Evolutionary conservation across 2,113 vertebrate genomes (phyloP).

Genomic region (Colossoma macropomum): DNA sequence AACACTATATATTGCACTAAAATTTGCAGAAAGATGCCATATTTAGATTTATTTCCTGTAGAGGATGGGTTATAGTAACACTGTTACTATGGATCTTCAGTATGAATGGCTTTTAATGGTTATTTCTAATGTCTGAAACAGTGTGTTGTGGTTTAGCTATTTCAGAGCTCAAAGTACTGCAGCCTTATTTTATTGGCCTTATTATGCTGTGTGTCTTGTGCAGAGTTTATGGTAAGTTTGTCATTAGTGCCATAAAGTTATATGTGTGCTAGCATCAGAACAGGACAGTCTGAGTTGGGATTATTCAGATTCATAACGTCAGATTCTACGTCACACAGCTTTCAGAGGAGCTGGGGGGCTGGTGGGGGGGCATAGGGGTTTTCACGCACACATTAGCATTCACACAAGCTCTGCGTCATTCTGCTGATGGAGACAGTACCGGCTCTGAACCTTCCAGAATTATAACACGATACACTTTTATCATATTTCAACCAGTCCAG

Average conservation of each 20-base stretch:
- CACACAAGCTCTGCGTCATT: background rate
- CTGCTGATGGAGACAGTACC: background rate
- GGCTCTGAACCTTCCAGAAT: background rate
- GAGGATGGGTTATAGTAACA: too few species aligned
- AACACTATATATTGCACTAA: too few species aligned
- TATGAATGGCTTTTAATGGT: background rate
- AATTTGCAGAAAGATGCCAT: too few species aligned
- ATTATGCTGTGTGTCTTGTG: background rate
- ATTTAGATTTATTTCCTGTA: too few species aligned
- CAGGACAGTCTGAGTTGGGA: background rate
- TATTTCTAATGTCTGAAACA: background rate
- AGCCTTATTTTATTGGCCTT: conserved; percentile 6
- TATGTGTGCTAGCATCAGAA: background rate
- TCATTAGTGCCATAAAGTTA: conserved; percentile 26
- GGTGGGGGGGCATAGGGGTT: background rate
- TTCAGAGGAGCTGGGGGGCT: background rate
- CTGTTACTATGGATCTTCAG: too few species aligned
- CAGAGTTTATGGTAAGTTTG: background rate
- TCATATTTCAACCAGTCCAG: background rate
- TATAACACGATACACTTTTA: background rate
- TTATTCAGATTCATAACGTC: conserved; percentile 1
- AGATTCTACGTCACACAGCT: background rate
- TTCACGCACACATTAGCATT: conserved; percentile 3
- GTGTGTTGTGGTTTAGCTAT: background rate
- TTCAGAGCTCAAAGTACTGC: background rate